These are phyloP conservation scores for Portunus trituberculatus DNA, from an alignment of 1,140 invertebrate genomes.

Conservation along the genomic window DNA sequence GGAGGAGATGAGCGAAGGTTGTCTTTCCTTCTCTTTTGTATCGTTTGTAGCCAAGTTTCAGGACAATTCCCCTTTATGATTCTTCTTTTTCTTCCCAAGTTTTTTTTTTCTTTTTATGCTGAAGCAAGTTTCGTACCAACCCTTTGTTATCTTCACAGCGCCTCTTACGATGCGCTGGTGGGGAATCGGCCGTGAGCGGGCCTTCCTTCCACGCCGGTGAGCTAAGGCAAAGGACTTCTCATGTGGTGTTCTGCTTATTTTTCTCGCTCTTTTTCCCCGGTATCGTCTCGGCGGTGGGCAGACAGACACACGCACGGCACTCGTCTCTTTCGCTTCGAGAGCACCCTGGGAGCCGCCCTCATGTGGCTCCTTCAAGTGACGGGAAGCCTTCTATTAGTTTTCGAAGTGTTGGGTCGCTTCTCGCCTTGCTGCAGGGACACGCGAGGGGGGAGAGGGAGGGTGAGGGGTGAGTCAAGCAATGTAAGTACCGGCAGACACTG, in stretches of 20 bases:
- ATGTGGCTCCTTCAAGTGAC: not conserved
- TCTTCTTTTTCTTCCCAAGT: not conserved
- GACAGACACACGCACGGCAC: not conserved
- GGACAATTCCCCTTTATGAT: constrained; percentile 3
- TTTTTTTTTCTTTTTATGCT: not conserved
- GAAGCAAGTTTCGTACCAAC: not conserved
- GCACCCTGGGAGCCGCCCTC: not conserved
- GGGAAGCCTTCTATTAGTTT: not conserved
- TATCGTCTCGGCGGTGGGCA: not conserved
- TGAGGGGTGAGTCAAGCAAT: not conserved
- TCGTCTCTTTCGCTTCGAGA: not conserved
- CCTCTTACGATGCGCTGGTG: no score
- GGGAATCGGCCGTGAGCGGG: not conserved
- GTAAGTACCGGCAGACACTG: not conserved
- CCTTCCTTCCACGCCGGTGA: not conserved
- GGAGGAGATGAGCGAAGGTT: not conserved
- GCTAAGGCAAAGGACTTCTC: not conserved
- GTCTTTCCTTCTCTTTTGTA: not conserved
- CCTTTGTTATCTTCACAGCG: not conserved
- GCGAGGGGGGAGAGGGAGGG: not conserved
- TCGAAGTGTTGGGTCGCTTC: not conserved
- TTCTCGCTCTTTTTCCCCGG: not conserved
- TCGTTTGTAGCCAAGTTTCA: not conserved
- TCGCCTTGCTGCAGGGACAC: not conserved
- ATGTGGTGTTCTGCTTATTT: not conserved